Evolutionary conservation across 2,888 invertebrate genomes (phyloP).

Genomic region (Deroplatys truncata): DNA sequence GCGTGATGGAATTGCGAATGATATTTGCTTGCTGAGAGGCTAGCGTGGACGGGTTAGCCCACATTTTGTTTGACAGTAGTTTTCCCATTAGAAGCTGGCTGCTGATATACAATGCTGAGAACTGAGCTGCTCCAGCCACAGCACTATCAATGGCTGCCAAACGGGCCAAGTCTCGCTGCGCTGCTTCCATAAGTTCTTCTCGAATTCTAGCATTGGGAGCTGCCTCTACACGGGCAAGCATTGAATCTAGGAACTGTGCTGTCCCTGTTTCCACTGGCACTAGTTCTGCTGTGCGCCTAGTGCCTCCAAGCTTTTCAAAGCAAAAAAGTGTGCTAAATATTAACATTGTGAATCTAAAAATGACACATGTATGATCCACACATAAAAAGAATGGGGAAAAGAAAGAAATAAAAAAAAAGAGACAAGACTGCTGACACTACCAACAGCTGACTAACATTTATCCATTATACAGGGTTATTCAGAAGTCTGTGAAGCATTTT

Average conservation of each 20-base stretch:
- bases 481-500: too few species aligned
- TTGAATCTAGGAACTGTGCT: slow-evolving; percentile 66
- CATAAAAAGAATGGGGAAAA: too few species aligned
- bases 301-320: slow-evolving; percentile 28
- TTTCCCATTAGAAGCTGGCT: slow-evolving; percentile 52
- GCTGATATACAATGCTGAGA: slow-evolving; percentile 74
- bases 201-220: slow-evolving; percentile 50
- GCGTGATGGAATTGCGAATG: slow-evolving; percentile 46
- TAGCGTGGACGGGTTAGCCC: slow-evolving; percentile 47
- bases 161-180: slow-evolving; percentile 63
- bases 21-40: slow-evolving; percentile 44
- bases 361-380: too few species aligned
- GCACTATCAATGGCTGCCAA: slow-evolving; percentile 44
- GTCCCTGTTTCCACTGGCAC: slow-evolving; percentile 48
- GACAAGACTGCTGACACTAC: too few species aligned
- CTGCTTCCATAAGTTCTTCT: slow-evolving; percentile 56
- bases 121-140: slow-evolving; percentile 72
- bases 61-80: slow-evolving; percentile 44
- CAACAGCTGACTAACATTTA: too few species aligned
- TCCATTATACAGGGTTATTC: too few species aligned
- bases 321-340: background rate
- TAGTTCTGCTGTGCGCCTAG: slow-evolving; percentile 31
- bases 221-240: slow-evolving; percentile 68
- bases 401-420: too few species aligned
- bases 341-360: too few species aligned